A percentile compares a stretch with the other conserved stretches of the same genome.
Conservation (phyloP, 2,113 vertebrate genomes). For the Cebus imitator region DNA sequence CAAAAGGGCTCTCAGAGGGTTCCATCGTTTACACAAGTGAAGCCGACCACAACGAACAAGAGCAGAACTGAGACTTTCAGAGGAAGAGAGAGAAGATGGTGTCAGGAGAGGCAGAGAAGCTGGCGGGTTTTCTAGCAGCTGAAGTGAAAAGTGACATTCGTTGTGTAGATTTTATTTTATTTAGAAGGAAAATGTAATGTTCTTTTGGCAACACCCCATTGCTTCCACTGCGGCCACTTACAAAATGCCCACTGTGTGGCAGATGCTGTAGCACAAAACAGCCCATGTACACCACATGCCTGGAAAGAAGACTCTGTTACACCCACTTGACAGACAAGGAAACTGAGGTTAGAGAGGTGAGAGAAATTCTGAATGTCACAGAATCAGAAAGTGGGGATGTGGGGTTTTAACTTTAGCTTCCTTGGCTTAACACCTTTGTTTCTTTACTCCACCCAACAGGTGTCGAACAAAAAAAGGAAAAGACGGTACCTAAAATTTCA, state of each 20-base stretch:
- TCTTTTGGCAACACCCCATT: rapidly evolving
- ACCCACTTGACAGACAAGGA: too few relatives aligned
- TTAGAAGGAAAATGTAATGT: rapidly evolving
- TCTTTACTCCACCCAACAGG: too few relatives aligned
- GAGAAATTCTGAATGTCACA: too few relatives aligned
- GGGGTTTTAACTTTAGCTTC: too few relatives aligned
- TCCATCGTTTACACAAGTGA: neutral
- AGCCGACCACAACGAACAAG: rapidly evolving
- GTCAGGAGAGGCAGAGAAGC: rapidly evolving
- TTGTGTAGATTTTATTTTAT: neutral
- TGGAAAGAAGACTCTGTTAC: rapidly evolving
- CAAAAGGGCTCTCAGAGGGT: neutral
- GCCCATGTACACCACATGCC: rapidly evolving
- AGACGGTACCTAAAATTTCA: too few relatives aligned
- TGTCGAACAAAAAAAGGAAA: neutral
- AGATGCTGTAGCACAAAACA: too few relatives aligned
- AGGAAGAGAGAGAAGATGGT: rapidly evolving
- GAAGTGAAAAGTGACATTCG: too few relatives aligned
- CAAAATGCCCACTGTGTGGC: rapidly evolving
- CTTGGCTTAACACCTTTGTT: too few relatives aligned
- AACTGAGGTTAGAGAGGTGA: too few relatives aligned
- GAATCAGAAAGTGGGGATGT: neutral
- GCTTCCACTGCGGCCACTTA: rapidly evolving
- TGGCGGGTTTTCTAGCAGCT: rapidly evolving
- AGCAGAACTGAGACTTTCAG: too few relatives aligned